These are phyloP conservation scores for Cerastis leucographa DNA, from an alignment of 2,888 invertebrate genomes.

Conservation along the genomic window DNA sequence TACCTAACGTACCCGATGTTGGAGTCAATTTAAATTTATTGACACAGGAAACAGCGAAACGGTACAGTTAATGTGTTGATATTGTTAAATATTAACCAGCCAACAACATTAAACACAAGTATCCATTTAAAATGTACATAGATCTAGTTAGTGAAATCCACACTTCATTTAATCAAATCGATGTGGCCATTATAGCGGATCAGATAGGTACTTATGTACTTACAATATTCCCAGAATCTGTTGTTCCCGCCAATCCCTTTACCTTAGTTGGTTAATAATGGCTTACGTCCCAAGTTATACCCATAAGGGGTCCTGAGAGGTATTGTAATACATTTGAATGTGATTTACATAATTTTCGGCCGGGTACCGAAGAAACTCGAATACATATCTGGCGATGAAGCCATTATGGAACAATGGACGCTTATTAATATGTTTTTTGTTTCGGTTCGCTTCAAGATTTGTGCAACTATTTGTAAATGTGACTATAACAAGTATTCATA, in stretches of 20 bases:
- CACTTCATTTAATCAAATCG: conserved; percentile 20
- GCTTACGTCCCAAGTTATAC: conserved; percentile 16
- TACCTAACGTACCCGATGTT: background rate
- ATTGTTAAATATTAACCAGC: conserved; percentile 1
- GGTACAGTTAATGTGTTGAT: conserved; percentile 11
- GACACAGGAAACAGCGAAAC: conserved; percentile 12
- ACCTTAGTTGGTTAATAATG: conserved; percentile 41
- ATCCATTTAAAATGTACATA: background rate
- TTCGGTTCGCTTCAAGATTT: conserved; percentile 13
- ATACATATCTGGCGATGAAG: conserved; percentile 38
- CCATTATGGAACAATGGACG: conserved; percentile 43
- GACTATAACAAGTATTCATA: background rate
- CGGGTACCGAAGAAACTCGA: conserved; percentile 30
- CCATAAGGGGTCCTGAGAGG: conserved; percentile 24
- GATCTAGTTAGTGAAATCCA: conserved; percentile 1
- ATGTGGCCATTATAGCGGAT: conserved; percentile 14
- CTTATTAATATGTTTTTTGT: conserved; percentile 16
- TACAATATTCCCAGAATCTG: conserved; percentile 9
- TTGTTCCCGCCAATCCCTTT: conserved; percentile 15
- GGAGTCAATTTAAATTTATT: conserved; percentile 35
- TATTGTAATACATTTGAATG: conserved; percentile 52
- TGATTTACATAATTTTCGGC: conserved; percentile 54
- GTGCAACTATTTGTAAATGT: conserved; percentile 14
- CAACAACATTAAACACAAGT: background rate
- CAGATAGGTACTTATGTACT: background rate